Percentiles rank a stretch among this genome's conserved stretches.
These are phyloP conservation scores for Geopemphigus sp. DNA, from an alignment of 1,140 invertebrate species.

Conservation along the genomic window DNA sequence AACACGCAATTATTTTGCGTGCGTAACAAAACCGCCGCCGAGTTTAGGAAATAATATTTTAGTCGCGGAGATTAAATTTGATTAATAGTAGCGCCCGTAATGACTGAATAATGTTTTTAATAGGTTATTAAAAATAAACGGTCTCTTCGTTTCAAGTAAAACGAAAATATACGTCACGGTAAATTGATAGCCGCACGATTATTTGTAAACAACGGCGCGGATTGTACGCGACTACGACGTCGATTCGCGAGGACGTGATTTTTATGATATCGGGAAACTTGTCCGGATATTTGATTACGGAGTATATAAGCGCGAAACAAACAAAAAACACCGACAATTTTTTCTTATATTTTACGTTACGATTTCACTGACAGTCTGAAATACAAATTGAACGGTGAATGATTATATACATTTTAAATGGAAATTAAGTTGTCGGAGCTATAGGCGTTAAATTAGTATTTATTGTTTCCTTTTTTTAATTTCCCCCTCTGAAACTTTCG, in stretches of 20 bases:
- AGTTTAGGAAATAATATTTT: neutral
- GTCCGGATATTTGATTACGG: neutral
- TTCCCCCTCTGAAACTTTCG: neutral
- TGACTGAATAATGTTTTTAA: constrained; percentile 3
- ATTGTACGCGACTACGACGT: neutral
- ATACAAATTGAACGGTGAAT: neutral
- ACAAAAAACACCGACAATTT: neutral
- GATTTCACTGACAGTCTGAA: constrained; percentile 8
- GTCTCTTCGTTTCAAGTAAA: neutral
- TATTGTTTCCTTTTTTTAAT: constrained; percentile 21
- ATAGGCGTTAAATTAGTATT: constrained; percentile 27
- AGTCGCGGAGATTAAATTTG: neutral
- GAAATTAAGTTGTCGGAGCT: constrained; percentile 12
- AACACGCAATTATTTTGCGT: neutral
- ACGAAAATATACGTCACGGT: neutral
- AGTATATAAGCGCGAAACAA: neutral
- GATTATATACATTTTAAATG: constrained; percentile 4
- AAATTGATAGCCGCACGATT: neutral
- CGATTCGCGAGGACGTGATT: neutral
- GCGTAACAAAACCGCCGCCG: neutral
- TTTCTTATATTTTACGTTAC: neutral
- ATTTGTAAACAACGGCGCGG: neutral
- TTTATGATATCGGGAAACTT: neutral
- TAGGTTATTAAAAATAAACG: neutral
- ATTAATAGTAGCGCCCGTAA: neutral